Evolutionary conservation across 2,113 vertebrate species (phyloP).

Genomic region (Upupa epops): DNA sequence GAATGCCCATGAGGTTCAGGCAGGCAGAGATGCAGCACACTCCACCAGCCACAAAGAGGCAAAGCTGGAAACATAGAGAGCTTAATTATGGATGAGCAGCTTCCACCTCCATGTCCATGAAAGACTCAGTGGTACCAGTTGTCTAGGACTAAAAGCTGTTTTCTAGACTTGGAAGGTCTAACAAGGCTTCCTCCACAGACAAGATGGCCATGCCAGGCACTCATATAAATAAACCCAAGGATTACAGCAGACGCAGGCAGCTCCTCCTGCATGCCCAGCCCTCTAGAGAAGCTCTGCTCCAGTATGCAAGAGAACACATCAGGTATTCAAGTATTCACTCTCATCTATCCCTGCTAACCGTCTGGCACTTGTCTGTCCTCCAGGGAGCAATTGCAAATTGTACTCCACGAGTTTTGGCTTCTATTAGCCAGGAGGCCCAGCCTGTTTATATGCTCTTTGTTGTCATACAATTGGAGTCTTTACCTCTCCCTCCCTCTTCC

Average conservation of each 20-base stretch:
- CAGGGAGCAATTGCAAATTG: neutral
- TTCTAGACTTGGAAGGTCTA: neutral
- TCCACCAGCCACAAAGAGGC: neutral
- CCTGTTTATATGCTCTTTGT: neutral
- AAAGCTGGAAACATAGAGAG: neutral
- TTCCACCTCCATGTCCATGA: neutral
- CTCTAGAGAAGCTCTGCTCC: neutral
- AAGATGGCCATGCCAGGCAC: neutral
- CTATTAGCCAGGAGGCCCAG: constrained; percentile 1
- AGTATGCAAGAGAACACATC: neutral
- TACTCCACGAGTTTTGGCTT: neutral
- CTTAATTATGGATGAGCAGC: neutral
- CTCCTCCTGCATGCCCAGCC: neutral
- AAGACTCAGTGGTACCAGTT: neutral
- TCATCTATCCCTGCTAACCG: neutral
- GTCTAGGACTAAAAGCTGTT: neutral
- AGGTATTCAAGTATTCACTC: neutral
- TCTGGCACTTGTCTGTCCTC: constrained; percentile 5
- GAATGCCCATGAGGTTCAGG: neutral
- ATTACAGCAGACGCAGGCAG: neutral
- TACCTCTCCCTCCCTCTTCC: constrained; percentile 35
- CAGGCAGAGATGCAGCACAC: neutral
- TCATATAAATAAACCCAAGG: neutral
- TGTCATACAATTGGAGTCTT: constrained; percentile 6
- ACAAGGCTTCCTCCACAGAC: neutral